These are phyloP conservation scores for Oreochromis spilurus DNA, from an alignment of 2,113 vertebrate species.

Conservation along the genomic window DNA sequence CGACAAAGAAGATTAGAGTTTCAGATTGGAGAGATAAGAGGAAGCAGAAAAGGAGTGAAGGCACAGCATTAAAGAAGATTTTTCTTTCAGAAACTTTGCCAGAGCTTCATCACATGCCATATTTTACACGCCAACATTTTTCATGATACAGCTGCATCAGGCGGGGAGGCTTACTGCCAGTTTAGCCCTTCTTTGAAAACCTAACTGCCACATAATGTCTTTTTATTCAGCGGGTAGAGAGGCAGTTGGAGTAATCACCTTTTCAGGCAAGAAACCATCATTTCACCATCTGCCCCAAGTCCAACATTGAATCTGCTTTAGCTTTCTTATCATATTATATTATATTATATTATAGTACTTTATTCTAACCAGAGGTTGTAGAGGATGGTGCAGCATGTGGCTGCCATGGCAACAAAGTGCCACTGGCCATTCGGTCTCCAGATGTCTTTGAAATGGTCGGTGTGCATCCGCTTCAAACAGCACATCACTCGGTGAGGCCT, in stretches of 20 bases:
- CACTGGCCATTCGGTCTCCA: conserved; percentile 47
- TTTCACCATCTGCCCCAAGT: not conserved
- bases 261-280: not conserved
- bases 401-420: conserved; percentile 61
- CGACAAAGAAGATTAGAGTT: not conserved
- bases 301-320: not conserved
- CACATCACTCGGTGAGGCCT: conserved; percentile 42
- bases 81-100: not conserved
- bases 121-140: not conserved
- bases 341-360: not conserved
- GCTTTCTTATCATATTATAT: not conserved
- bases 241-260: not conserved
- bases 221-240: not conserved
- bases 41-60: not conserved
- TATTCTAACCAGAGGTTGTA: not conserved
- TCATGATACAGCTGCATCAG: not conserved
- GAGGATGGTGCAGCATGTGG: conserved; percentile 33
- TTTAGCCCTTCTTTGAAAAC: not conserved
- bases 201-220: not conserved
- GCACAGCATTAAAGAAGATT: not conserved
- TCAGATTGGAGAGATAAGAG: not conserved
- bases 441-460: conserved; percentile 66
- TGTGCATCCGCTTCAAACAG: conserved; percentile 63
- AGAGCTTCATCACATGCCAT: not conserved
- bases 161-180: not conserved